Evolutionary conservation across 2,888 invertebrate genomes (phyloP), one percentile per base, ranked within the genome.

Genomic region (Macropis europaea): DNA sequence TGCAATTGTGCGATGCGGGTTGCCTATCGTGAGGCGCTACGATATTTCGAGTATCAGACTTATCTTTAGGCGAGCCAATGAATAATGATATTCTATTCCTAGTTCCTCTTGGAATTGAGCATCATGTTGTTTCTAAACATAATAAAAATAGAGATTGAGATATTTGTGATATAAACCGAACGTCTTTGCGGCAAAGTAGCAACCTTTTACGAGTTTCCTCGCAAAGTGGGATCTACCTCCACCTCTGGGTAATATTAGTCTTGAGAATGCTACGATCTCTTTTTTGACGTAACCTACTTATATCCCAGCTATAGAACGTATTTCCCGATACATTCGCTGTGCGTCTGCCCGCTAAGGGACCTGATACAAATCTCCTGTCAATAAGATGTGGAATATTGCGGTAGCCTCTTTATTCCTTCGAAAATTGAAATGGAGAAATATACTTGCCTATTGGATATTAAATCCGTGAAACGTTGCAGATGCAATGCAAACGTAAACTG

Each of bases 201-300:
- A 30, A 24, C 17, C 22, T 30, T 66, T 66, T 45, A 56, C 42
- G 19, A 63, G 40, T 42, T 68, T 50, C 24, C 42, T 42, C 30
- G 11, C 9, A 19, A 64, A 30, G 13, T 13, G 34, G 11, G 7
- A 48, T 42, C 54, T 54, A 43, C 9, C 34, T 56, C 24, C n/a
- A 47, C 26, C n/a, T 40, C 15, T 43, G 42, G 42, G 42, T 43
- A 30, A 26, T 56, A 50, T 52, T 26, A 40, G 28, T 59, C 17
- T 59, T 11, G 19, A 26, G 28, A 30, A 59, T 53, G 19, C 13
- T 26, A 11, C 11, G 13, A 48, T 68, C 19, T 70, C 47, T 30
- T 53, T 59, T 28, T 34, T 60, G 34, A 69, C 36, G 38, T 36
- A 70, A 69, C 30, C 30, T 42, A 34, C 32, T 48, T 60, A 40